These are phyloP conservation scores for Eristalis pertinax DNA, from an alignment of 2,888 invertebrate genomes.

Conservation along the genomic window DNA sequence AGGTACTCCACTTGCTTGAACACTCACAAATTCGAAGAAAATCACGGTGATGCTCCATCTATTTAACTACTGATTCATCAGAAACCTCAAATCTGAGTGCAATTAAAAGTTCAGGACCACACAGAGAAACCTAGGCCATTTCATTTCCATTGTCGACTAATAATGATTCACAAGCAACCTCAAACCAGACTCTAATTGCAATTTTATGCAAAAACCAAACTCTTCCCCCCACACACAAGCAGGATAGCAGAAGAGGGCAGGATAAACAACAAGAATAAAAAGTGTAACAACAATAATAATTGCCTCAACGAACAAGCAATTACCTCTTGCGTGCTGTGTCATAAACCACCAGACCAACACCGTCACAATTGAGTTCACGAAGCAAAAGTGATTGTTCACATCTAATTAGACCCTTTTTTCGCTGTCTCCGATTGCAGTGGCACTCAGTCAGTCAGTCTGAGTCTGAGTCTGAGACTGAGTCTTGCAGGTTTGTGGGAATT, in stretches of 20 bases:
- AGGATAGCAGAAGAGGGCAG: neutral
- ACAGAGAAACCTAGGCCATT: too few relatives aligned
- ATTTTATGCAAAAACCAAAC: too few relatives aligned
- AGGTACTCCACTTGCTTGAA: too few relatives aligned
- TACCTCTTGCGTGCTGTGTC: conserved; percentile 6
- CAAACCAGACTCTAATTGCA: too few relatives aligned
- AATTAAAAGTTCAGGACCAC: too few relatives aligned
- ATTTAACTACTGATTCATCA: too few relatives aligned
- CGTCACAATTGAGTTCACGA: neutral
- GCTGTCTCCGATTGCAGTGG: too few relatives aligned
- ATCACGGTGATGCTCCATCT: too few relatives aligned
- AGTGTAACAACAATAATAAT: neutral
- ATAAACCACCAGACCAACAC: conserved; percentile 15
- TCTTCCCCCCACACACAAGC: neutral
- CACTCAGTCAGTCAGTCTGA: neutral
- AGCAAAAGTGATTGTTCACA: conserved; percentile 4
- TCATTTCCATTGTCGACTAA: too few relatives aligned
- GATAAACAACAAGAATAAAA: neutral
- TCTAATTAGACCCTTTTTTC: conserved; percentile 14
- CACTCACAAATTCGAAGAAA: too few relatives aligned
- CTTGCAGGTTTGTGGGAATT: conserved; percentile 5
- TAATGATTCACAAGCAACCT: too few relatives aligned
- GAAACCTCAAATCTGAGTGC: too few relatives aligned
- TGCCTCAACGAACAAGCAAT: conserved; percentile 6
- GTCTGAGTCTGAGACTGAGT: neutral